These are phyloP conservation scores for Phymatocera aterrima DNA, from an alignment of 2,888 invertebrate genomes.

Conservation along the genomic window DNA sequence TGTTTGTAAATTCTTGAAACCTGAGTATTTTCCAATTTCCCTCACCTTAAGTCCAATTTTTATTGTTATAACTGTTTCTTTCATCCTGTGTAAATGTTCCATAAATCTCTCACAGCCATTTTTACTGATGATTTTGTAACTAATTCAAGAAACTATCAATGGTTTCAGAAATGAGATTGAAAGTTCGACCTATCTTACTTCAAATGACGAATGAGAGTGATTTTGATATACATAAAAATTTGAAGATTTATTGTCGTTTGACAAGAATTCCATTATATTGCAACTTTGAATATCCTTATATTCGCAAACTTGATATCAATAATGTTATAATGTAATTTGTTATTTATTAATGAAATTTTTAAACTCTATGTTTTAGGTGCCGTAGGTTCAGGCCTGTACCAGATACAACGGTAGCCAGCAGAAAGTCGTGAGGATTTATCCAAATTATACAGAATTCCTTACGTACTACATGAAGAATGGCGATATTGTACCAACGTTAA, in stretches of 20 bases:
- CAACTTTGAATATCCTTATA: neutral
- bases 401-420: slow-evolving; percentile 68
- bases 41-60: neutral
- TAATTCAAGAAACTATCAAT: neutral
- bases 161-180: neutral
- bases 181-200: neutral
- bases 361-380: slow-evolving; percentile 63
- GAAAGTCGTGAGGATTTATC: slow-evolving; percentile 71
- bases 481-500: slow-evolving; percentile 65
- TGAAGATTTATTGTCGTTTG: neutral
- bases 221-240: neutral
- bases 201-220: neutral
- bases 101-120: neutral
- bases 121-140: neutral
- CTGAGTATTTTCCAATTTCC: slow-evolving; percentile 20
- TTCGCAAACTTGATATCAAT: neutral
- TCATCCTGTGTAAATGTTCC: neutral
- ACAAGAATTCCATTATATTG: neutral
- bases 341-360: slow-evolving; percentile 16
- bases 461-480: slow-evolving; percentile 63
- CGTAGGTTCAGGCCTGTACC: slow-evolving; percentile 73
- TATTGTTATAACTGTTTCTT: neutral
- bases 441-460: slow-evolving; percentile 60
- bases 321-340: neutral
- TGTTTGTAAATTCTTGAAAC: slow-evolving; percentile 30